These are phyloP conservation scores for Neodiprion lecontei DNA, from an alignment of 1,140 invertebrate species.

Conservation along the genomic window DNA sequence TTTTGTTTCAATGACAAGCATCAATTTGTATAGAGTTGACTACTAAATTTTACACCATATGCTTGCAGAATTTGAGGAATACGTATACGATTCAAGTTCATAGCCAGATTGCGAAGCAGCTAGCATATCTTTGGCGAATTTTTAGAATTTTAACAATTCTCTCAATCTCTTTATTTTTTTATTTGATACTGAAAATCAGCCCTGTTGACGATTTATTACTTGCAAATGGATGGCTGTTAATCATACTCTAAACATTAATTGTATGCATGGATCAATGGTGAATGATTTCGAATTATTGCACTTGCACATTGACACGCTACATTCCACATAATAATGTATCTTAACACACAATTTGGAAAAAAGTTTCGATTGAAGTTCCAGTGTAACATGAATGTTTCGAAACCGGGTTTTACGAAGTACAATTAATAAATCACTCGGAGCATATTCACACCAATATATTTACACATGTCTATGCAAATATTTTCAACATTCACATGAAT, in stretches of 20 bases:
- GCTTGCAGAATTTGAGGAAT: too few species aligned
- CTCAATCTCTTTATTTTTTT: not conserved
- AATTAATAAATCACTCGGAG: not conserved
- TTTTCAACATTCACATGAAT: too few species aligned
- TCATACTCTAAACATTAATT: not conserved
- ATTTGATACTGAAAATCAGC: not conserved
- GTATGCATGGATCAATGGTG: not conserved
- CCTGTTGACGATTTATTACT: not conserved
- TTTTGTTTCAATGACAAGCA: not conserved
- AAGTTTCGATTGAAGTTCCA: not conserved
- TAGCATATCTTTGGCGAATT: too few species aligned
- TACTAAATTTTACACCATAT: too few species aligned
- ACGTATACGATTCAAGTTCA: too few species aligned
- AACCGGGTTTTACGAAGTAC: not conserved
- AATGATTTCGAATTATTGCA: not conserved
- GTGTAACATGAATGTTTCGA: not conserved
- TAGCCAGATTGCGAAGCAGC: too few species aligned
- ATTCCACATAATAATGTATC: not conserved
- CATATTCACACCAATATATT: not conserved
- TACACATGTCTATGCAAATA: not conserved
- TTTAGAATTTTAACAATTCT: not conserved
- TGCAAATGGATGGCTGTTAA: not conserved
- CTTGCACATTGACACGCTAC: conserved; percentile 7
- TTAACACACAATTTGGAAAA: not conserved
- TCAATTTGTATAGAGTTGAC: not conserved